Percentiles rank a stretch among this genome's conserved stretches.
Conservation (phyloP, 1,140 invertebrate species). For the Pseudachorutes palmiensis region DNA sequence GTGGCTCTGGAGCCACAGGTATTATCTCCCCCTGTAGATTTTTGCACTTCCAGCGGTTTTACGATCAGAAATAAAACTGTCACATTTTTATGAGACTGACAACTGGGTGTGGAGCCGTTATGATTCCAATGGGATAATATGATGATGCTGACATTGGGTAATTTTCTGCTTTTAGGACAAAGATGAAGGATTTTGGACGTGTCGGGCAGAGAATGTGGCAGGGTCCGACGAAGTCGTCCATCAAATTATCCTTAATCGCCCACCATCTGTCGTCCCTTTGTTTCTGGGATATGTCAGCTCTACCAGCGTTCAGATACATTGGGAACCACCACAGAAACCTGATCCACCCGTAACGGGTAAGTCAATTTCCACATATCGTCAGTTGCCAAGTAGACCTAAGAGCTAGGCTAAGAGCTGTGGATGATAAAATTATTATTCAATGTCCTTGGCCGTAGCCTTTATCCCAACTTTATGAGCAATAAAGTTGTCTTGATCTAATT, state of each 20-base stretch:
- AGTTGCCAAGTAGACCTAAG: too few relatives aligned
- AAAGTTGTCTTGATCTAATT: too few relatives aligned
- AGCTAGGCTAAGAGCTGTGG: too few relatives aligned
- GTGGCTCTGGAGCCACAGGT: not conserved
- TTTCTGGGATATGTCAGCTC: conserved; percentile 31
- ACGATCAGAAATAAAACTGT: not conserved
- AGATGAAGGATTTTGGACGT: conserved; percentile 46
- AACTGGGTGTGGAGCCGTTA: not conserved
- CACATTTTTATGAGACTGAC: not conserved
- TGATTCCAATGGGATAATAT: too few relatives aligned
- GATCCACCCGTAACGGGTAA: conserved; percentile 26
- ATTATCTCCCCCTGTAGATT: not conserved
- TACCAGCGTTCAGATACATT: conserved; percentile 28
- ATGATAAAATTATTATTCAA: too few relatives aligned
- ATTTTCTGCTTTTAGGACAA: conserved; percentile 31
- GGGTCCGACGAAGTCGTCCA: conserved; percentile 44
- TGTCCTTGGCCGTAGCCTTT: too few relatives aligned
- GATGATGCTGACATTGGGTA: not conserved
- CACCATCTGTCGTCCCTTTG: conserved; percentile 21
- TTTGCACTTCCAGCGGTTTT: not conserved
- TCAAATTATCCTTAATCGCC: conserved; percentile 41
- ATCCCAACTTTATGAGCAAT: too few relatives aligned
- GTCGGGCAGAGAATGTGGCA: conserved; percentile 42
- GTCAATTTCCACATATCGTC: not conserved
- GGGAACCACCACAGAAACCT: conserved; percentile 24